These are phyloP conservation scores for Plutomurus gul DNA, from an alignment of 1,140 invertebrate genomes.

Conservation along the genomic window DNA sequence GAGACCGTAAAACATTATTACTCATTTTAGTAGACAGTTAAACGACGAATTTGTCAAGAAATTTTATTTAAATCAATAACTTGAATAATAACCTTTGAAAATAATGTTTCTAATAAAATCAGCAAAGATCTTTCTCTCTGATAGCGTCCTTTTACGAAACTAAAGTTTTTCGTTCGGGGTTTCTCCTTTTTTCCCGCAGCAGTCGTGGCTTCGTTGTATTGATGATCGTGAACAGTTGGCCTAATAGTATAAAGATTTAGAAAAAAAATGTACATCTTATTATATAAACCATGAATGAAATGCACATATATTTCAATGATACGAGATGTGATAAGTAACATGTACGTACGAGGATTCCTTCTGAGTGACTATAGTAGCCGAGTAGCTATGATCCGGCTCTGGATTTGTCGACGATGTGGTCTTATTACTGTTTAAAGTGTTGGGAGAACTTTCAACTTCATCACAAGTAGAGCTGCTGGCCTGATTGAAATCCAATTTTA, in stretches of 20 bases:
- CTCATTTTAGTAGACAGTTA: background rate
- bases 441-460: background rate
- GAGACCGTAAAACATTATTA: background rate
- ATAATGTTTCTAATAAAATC: background rate
- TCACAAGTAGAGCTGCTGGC: background rate
- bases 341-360: conserved; percentile 5
- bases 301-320: too few relatives aligned
- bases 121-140: background rate
- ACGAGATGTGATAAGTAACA: background rate
- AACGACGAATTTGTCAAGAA: background rate
- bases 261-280: too few relatives aligned
- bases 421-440: background rate
- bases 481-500: background rate
- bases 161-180: background rate
- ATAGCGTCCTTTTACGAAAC: background rate
- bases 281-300: background rate
- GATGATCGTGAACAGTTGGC: conserved; percentile 4
- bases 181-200: background rate
- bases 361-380: background rate
- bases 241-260: too few relatives aligned
- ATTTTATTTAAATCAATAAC: background rate
- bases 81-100: background rate
- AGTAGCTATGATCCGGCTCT: background rate
- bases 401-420: background rate
- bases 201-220: background rate